A percentile compares a stretch with the other conserved stretches of the same genome.
Evolutionary conservation across 2,113 vertebrate genomes (phyloP).

Genomic region (Oenanthe melanoleuca): DNA sequence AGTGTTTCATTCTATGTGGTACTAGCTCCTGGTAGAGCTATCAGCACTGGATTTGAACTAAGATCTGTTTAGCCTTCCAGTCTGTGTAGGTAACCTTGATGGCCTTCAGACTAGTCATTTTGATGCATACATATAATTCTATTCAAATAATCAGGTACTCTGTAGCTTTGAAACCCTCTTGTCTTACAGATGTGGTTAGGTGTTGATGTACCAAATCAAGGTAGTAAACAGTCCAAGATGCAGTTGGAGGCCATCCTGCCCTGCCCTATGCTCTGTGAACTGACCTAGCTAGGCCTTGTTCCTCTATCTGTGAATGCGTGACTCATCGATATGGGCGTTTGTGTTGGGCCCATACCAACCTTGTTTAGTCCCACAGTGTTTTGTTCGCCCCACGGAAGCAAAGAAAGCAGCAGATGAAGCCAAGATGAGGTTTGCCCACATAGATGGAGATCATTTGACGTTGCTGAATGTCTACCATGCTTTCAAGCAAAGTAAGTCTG

Average conservation of each 20-base stretch:
- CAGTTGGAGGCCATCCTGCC: conserved; percentile 89
- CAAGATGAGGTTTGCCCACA: conserved; percentile 98
- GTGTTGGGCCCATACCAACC: conserved; percentile 99
- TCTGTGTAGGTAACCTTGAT: conserved; percentile 66
- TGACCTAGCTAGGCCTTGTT: conserved; percentile 97
- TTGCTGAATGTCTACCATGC: conserved; percentile 98
- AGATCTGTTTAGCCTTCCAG: conserved; percentile 44
- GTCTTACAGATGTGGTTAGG: conserved; percentile 90
- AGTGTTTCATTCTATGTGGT: not conserved
- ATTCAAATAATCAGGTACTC: conserved; percentile 79
- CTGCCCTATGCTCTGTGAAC: conserved; percentile 92
- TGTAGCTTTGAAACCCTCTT: conserved; percentile 89
- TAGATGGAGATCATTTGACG: conserved; percentile 98
- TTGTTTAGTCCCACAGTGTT: conserved; percentile 99
- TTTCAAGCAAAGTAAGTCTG: conserved; percentile 95
- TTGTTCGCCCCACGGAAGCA: conserved; percentile 97
- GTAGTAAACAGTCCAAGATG: conserved; percentile 87
- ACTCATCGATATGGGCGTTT: conserved; percentile 99
- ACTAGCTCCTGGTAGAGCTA: conserved; percentile 73
- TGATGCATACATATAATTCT: conserved; percentile 74
- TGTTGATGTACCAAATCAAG: conserved; percentile 88
- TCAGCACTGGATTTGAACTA: conserved; percentile 75
- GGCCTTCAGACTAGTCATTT: conserved; percentile 80
- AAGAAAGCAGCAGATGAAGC: conserved; percentile 97
- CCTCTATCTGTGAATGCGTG: conserved; percentile 95